Conservation (phyloP, 2,888 invertebrate species). For the Leptura quadrifasciata region DNA sequence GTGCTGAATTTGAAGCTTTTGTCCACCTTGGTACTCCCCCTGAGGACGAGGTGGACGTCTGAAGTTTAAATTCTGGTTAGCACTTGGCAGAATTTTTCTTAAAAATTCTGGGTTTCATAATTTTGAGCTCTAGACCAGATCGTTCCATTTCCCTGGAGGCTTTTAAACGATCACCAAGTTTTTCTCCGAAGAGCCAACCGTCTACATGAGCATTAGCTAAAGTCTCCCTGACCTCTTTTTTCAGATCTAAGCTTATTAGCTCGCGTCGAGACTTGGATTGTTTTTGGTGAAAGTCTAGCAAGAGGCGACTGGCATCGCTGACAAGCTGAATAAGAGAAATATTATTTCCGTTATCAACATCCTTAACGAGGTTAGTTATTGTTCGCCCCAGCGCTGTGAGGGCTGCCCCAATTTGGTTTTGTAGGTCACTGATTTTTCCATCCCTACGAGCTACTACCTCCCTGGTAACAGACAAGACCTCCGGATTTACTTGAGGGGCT, state of each 20-base stretch:
- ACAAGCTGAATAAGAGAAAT: slow-evolving; percentile 10
- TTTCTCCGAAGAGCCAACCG: slow-evolving; percentile 46
- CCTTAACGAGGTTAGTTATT: not conserved
- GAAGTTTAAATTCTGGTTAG: slow-evolving; percentile 33
- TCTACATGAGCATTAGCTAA: slow-evolving; percentile 39
- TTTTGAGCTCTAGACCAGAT: slow-evolving; percentile 3
- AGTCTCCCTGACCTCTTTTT: slow-evolving; percentile 43
- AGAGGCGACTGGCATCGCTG: no score
- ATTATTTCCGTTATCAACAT: slow-evolving; percentile 22
- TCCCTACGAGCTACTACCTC: no score
- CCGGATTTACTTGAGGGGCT: no score
- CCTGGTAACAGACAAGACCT: no score
- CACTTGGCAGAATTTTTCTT: not conserved
- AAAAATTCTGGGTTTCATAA: slow-evolving; percentile 21
- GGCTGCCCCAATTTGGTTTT: slow-evolving; percentile 34
- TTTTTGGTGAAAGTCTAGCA: slow-evolving; percentile 38
- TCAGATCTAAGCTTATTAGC: slow-evolving; percentile 31
- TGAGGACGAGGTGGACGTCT: slow-evolving; percentile 27
- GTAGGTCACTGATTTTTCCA: not conserved
- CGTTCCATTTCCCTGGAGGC: slow-evolving; percentile 30
- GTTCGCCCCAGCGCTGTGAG: slow-evolving; percentile 29
- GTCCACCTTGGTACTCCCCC: slow-evolving; percentile 32
- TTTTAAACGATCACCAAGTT: slow-evolving; percentile 41
- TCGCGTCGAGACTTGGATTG: slow-evolving; percentile 28
- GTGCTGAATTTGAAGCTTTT: no score